Evolutionary conservation across 2,113 vertebrate species (phyloP).

Genomic region (Myotis brandtii): DNA sequence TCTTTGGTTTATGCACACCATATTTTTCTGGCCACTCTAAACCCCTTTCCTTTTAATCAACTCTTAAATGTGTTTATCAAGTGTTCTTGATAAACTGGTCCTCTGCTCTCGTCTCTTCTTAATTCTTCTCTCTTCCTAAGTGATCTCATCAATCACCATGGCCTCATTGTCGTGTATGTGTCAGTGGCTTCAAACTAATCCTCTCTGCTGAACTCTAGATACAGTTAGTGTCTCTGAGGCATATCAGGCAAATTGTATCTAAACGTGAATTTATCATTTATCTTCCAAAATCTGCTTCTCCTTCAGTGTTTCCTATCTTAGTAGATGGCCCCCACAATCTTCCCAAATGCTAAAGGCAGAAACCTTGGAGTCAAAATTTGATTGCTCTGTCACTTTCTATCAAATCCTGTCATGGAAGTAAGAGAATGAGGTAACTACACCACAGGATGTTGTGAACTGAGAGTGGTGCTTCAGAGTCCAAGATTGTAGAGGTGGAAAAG

Average conservation of each 20-base stretch:
- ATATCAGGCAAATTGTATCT: not conserved
- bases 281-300: slow-evolving; percentile 16
- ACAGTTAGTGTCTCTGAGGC: not conserved
- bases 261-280: not conserved
- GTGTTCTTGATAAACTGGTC: not conserved
- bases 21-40: not conserved
- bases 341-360: not conserved
- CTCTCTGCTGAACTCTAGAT: not conserved
- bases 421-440: not conserved
- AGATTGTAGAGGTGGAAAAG: not conserved
- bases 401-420: not conserved
- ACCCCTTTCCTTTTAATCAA: not conserved
- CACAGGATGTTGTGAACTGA: not conserved
- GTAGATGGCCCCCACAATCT: not conserved
- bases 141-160: not conserved
- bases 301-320: not conserved
- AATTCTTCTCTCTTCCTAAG: not conserved
- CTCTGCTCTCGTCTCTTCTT: not conserved
- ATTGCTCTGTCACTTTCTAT: not conserved
- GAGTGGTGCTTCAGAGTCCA: not conserved
- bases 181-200: not conserved
- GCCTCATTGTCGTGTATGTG: not conserved
- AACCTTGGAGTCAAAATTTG: not conserved
- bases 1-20: not conserved
- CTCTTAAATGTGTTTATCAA: slow-evolving; percentile 18